Percentiles rank a stretch among this genome's conserved stretches.
phyloP scores from a whole-genome alignment of 2,113 vertebrate genomes.

The Nerophis lumbriciformis region DNA sequence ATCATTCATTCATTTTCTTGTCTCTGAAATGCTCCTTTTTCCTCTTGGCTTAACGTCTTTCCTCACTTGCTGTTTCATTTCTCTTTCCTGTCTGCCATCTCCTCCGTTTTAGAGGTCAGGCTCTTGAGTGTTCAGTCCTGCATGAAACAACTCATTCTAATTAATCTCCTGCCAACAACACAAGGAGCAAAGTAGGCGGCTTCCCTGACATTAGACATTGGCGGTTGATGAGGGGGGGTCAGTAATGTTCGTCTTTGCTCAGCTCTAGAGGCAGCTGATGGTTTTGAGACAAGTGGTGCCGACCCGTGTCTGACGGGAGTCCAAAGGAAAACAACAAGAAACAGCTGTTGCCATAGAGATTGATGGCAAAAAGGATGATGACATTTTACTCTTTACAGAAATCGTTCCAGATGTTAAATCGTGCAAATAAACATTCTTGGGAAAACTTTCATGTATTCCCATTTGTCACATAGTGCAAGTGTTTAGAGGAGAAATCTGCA shows the following conservation, averaged over 20 bases:
- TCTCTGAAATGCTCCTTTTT: neutral
- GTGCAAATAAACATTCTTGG: neutral
- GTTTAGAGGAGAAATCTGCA: neutral
- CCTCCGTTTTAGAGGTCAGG: slow-evolving; percentile 42
- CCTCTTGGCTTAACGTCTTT: slow-evolving; percentile 3
- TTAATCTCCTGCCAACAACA: slow-evolving; percentile 43
- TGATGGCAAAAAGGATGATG: slow-evolving; percentile 1
- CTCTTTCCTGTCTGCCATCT: neutral
- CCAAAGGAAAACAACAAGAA: slow-evolving; percentile 16
- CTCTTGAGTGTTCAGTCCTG: slow-evolving; percentile 45
- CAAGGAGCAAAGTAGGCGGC: slow-evolving; percentile 29
- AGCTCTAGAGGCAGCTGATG: slow-evolving; percentile 19
- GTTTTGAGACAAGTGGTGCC: slow-evolving; percentile 7
- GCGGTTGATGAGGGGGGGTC: slow-evolving; percentile 26
- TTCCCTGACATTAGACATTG: slow-evolving; percentile 40
- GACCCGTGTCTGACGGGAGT: slow-evolving; percentile 21
- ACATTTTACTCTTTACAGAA: neutral
- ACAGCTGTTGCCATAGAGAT: slow-evolving; percentile 27
- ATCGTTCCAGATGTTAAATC: slow-evolving; percentile 2
- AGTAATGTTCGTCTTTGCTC: slow-evolving; percentile 38
- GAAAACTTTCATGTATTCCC: neutral
- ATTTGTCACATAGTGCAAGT: neutral
- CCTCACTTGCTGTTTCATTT: slow-evolving; percentile 22
- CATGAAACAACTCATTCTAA: slow-evolving; percentile 50
- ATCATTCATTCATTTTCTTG: slow-evolving; percentile 6